Evolutionary conservation across 2,797 vertebrate species (phyloP), one percentile per base, ranked within the genome.

Genomic region (Lepus townsendii): DNA sequence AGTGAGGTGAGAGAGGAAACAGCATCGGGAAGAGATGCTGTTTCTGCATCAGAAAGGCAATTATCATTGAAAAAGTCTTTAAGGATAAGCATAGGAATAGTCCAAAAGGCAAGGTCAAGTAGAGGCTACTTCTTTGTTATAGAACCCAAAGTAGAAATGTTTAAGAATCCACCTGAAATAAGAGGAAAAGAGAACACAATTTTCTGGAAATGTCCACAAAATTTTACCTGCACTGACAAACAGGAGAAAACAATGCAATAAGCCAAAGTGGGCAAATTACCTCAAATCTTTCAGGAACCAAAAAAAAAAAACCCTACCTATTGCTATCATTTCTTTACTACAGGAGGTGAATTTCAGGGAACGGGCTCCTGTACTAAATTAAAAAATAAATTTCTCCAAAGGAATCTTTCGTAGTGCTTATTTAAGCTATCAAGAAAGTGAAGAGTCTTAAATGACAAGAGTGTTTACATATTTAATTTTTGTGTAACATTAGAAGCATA

Each of bases 381-480:
- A 95, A 97, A 94, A 97, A 96, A 93, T 83, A 94, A 83, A 94
- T 93, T 95, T 97, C 93, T 95, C 96, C 96, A 63, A 96, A 96
- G 85, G 75, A 93, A 82, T 83, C 93, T 95, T 97, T 96, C 94
- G 90, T 95, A 66, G 84, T 90, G 80, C 95, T 95, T 96, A 88
- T 83, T 96, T 95, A 97, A 96, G 96, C 91, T 97, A 97, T 97
- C 95, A 84, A 94, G 66, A 83, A 96, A 97, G 92, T 92, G 83
- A 95, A 83, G 93, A 87, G 88, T 96, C 96, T 97, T 96, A 96
- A 96, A 97, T 97, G 93, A 96, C 96, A 95, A 90, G 95, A 91
- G 77, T 96, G 96, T 95, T 97, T 97, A 97, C 94, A 79, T 92
- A 96, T 96, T 97, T 97, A 96, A 97, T 97, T 97, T 97, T 95